These are phyloP conservation scores for Micrasema longulum DNA, from an alignment of 1,140 invertebrate genomes.

Conservation along the genomic window DNA sequence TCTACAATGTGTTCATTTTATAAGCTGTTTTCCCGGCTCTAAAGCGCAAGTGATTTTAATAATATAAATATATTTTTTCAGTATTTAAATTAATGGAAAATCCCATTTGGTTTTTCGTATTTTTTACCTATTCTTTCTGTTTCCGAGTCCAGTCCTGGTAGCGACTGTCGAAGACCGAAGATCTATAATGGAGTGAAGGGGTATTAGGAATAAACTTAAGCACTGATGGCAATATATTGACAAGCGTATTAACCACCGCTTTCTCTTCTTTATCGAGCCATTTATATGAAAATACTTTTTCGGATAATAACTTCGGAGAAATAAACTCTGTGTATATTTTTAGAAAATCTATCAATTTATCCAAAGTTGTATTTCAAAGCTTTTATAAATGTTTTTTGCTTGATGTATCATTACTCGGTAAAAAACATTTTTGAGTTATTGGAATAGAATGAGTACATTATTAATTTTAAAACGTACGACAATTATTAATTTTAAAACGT, in stretches of 20 bases:
- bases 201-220: conserved; percentile 45
- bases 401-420: no score
- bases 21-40: no score
- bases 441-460: no score
- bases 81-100: no score
- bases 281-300: conserved; percentile 39
- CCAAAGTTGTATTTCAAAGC: background rate
- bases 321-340: background rate
- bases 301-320: conserved; percentile 6
- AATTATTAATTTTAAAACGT: no score
- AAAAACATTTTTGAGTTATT: no score
- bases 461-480: no score
- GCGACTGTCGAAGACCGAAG: conserved; percentile 3
- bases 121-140: no score
- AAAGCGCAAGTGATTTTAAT: no score
- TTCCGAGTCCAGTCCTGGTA: background rate
- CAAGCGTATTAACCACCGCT: conserved; percentile 48
- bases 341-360: background rate
- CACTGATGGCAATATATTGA: conserved; percentile 49
- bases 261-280: conserved; percentile 14
- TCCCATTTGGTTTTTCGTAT: background rate
- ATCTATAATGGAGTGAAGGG: conserved; percentile 32
- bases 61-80: no score
- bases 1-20: no score
- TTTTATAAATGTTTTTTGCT: no score